Conservation (phyloP, 2,888 invertebrate species). For the Callinectes sapidus region DNA sequence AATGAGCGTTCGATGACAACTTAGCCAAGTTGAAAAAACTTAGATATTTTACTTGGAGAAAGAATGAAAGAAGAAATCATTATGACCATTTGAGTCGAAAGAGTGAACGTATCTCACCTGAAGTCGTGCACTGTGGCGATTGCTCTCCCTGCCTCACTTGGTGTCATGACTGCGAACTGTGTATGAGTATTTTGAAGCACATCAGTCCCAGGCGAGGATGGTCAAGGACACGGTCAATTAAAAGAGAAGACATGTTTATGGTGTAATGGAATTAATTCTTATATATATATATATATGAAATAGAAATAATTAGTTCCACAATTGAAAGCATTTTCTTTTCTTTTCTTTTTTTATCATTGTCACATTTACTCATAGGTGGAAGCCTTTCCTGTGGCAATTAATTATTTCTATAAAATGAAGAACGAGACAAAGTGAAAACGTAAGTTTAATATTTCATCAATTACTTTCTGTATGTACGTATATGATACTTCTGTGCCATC, state of each 20-base stretch:
- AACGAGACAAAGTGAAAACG: not conserved
- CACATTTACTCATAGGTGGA: not conserved
- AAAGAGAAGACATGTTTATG: not conserved
- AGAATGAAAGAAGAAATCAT: not conserved
- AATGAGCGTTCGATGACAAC: not conserved
- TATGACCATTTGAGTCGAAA: not conserved
- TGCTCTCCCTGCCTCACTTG: slow-evolving; percentile 59
- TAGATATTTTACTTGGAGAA: not conserved
- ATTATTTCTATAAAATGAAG: not conserved
- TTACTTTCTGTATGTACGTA: too few relatives aligned
- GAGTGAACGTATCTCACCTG: slow-evolving; percentile 32
- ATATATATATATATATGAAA: not conserved
- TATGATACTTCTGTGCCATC: too few relatives aligned
- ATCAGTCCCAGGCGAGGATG: not conserved
- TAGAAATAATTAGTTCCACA: not conserved
- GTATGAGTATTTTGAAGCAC: slow-evolving; percentile 10
- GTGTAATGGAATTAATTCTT: not conserved
- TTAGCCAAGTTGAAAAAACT: not conserved
- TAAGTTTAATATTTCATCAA: not conserved
- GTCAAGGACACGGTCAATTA: not conserved
- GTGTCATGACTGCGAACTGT: slow-evolving; percentile 66
- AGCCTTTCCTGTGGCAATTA: not conserved
- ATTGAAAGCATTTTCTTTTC: not conserved
- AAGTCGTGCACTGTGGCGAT: slow-evolving; percentile 67
- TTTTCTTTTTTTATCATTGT: not conserved